Percentiles rank a stretch among this genome's conserved stretches.
Evolutionary conservation across 1,140 invertebrate genomes (phyloP).

Genomic region (Yoshiicerus persimilis): DNA sequence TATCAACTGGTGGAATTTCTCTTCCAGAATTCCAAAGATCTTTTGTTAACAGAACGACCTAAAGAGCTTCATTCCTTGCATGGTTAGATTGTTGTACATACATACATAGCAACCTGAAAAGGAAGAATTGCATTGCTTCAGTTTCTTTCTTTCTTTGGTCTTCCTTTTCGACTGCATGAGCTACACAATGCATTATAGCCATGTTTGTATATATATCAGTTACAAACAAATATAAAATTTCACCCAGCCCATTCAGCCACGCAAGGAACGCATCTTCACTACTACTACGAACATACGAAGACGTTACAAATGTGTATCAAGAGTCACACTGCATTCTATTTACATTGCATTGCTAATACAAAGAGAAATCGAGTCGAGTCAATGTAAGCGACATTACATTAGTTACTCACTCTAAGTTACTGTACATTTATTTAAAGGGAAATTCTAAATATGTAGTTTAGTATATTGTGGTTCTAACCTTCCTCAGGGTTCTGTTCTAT

Average conservation of each 20-base stretch:
- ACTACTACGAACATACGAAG: not conserved
- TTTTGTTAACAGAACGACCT: conserved; percentile 1
- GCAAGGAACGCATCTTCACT: not conserved
- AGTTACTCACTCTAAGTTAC: not conserved
- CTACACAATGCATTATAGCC: not conserved
- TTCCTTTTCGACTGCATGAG: not conserved
- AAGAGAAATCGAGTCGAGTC: not conserved
- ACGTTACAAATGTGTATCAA: not conserved
- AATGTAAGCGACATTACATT: not conserved
- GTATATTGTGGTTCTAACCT: not conserved
- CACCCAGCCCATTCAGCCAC: not conserved
- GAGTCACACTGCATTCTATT: not conserved
- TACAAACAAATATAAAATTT: too few relatives aligned
- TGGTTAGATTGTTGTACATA: not conserved
- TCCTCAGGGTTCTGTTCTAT: not conserved
- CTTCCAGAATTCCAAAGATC: not conserved
- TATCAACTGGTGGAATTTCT: conserved; percentile 25
- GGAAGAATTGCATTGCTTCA: not conserved
- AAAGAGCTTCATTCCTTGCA: not conserved
- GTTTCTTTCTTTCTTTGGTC: not conserved
- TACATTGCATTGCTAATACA: not conserved
- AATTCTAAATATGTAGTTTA: not conserved
- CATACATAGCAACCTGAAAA: not conserved
- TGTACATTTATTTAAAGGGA: not conserved
- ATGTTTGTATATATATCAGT: too few relatives aligned